Base-by-base conservation (phyloP, 2,888 invertebrate species). In the Drosophila conformis region DNA sequence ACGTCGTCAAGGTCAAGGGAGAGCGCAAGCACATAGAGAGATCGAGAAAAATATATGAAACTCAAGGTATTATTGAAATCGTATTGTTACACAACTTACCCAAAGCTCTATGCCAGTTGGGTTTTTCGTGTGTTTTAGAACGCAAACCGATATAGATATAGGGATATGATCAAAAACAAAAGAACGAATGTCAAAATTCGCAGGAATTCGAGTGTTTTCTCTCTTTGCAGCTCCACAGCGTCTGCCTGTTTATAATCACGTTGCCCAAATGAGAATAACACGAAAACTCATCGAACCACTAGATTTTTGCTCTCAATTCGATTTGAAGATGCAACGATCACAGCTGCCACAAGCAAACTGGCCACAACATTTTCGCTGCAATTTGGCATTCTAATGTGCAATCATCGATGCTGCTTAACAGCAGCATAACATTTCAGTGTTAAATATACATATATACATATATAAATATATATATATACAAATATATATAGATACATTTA, bases 151-250 rank as follows among this genome's bases (percentile, higher is more conserved):
- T 93, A 92, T 36, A 93, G 82, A 76, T 93, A 93, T n/a, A 93
- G 82, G 69, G 93, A 92, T 76, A 93, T 92, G 61, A 93, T 91
- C 64, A 93, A 82, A 74, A 93, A 93, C 64, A 93, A 76, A 59
- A 93, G 84, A 72, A 93, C 92, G 81, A 93, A 93, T 82, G 93
- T 87, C 76, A 92, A 82, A 81, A 93, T 87, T 90, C 93, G 91
- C 61, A 93, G 81, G 87, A 93, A 93, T 90, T 93, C 92, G 73
- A 92, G 84, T 54, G 87, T 85, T 92, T 92, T 93, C 66, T 92
- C 92, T 90, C 87, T 92, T 92, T 92, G 92, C 87, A 93, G 91
- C 91, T 92, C 92, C 92, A 93, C 92, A 91, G 91, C 93, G 92
- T 85, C 91, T 80, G 76, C 81, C 81, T 83, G 69, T 91, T 82